Conservation (phyloP, 2,888 invertebrate genomes). For the Mythimna pallens region DNA sequence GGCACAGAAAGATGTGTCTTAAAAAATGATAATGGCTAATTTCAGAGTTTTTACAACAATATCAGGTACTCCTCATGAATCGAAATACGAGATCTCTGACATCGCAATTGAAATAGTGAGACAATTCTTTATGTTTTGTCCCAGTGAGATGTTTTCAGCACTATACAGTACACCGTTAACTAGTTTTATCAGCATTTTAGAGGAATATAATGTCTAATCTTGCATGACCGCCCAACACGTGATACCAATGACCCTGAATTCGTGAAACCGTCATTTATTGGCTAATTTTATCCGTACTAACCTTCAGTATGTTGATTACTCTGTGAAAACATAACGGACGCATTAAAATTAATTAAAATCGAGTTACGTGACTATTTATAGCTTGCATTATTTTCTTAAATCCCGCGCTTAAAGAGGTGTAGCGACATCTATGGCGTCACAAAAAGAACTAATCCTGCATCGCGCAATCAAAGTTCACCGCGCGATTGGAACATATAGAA, state of each 20-base stretch:
- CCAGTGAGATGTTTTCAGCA: neutral
- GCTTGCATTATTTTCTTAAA: neutral
- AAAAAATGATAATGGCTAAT: too few relatives aligned
- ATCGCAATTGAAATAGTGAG: neutral
- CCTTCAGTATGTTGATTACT: conserved; percentile 21
- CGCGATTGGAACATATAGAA: too few relatives aligned
- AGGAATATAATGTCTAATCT: conserved; percentile 34
- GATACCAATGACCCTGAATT: conserved; percentile 49
- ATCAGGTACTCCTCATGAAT: too few relatives aligned
- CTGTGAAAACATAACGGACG: neutral
- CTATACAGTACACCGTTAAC: conserved; percentile 5
- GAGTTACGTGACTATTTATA: neutral
- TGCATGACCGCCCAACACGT: conserved; percentile 43
- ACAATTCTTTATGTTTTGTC: neutral
- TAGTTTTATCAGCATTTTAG: conserved; percentile 41
- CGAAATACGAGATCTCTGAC: too few relatives aligned
- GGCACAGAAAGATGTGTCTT: too few relatives aligned
- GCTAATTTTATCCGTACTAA: conserved; percentile 19
- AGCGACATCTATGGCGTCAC: too few relatives aligned
- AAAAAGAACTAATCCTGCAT: too few relatives aligned
- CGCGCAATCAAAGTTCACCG: too few relatives aligned
- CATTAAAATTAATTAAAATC: neutral
- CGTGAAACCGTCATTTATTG: conserved; percentile 22
- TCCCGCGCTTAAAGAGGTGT: too few relatives aligned
- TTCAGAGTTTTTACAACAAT: too few relatives aligned